phyloP scores from a whole-genome alignment of 2,888 invertebrate genomes.

The Pseudococcus jackbeardsleyi region DNA sequence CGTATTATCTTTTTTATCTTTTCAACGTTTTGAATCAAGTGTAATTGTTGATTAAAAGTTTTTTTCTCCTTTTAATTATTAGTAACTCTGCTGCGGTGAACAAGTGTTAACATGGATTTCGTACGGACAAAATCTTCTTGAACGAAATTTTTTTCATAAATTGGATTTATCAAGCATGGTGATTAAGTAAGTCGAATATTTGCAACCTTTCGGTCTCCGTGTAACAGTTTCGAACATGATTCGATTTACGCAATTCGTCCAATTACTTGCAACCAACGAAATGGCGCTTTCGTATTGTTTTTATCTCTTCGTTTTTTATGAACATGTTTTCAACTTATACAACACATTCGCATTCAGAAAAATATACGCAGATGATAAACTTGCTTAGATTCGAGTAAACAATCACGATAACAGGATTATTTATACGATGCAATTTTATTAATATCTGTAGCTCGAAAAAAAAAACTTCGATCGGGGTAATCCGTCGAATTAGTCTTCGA shows the following conservation, averaged over 20 bases:
- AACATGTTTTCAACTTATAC: neutral
- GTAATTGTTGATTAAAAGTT: neutral
- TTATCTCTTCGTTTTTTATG: neutral
- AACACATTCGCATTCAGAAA: neutral
- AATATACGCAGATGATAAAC: neutral
- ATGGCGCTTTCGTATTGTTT: conserved; percentile 2
- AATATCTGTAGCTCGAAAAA: neutral
- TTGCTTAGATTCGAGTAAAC: neutral
- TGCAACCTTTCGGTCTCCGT: neutral
- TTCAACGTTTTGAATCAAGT: neutral
- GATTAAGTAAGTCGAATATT: conserved; percentile 58
- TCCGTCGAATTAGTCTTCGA: neutral
- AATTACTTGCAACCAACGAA: neutral
- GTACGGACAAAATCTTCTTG: neutral
- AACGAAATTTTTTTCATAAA: conserved; percentile 1
- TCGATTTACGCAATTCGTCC: conserved; percentile 19
- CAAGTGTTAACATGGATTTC: neutral
- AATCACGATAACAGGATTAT: neutral
- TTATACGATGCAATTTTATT: neutral
- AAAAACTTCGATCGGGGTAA: neutral
- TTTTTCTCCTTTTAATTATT: neutral
- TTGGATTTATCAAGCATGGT: conserved; percentile 56
- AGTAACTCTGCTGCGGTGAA: neutral
- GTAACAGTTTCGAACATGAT: neutral
- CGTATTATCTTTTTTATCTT: conserved; percentile 27